These are phyloP conservation scores for Drosophila micromelanica DNA, from an alignment of 1,140 invertebrate species.

Conservation along the genomic window DNA sequence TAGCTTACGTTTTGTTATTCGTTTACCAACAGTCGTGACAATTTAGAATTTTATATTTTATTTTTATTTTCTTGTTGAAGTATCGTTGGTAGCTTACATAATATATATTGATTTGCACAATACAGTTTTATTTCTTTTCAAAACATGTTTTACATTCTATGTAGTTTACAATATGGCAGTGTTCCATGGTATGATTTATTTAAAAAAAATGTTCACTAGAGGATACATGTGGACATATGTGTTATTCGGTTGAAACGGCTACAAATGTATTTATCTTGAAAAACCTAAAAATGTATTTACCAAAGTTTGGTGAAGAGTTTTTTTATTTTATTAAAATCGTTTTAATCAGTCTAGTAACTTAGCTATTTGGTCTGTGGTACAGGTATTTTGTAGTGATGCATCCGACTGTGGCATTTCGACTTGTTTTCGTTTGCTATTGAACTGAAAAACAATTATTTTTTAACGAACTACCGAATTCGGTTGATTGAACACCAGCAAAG, in stretches of 20 bases:
- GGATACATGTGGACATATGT: too few species aligned
- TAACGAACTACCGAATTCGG: slow-evolving; percentile 73
- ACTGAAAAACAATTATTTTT: slow-evolving; percentile 73
- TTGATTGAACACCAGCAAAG: slow-evolving; percentile 77
- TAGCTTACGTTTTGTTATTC: slow-evolving; percentile 7
- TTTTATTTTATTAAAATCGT: too few species aligned
- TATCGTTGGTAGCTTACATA: slow-evolving; percentile 21
- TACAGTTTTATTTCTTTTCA: slow-evolving; percentile 37
- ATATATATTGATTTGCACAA: slow-evolving; percentile 23
- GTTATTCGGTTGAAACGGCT: too few species aligned
- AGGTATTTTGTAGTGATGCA: slow-evolving; percentile 13
- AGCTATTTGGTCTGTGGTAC: not conserved
- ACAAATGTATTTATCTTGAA: too few species aligned
- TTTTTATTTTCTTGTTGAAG: slow-evolving; percentile 14
- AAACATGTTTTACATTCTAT: not conserved
- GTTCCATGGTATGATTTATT: not conserved
- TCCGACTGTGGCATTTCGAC: not conserved
- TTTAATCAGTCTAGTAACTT: too few species aligned
- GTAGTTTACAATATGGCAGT: slow-evolving; percentile 41
- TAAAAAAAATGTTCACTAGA: not conserved
- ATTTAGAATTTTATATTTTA: slow-evolving; percentile 13
- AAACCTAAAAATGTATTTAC: too few species aligned
- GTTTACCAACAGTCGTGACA: slow-evolving; percentile 12
- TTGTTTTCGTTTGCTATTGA: slow-evolving; percentile 40
- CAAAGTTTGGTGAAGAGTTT: too few species aligned